Evolutionary conservation across 2,888 invertebrate species (phyloP).

Genomic region (Eilema depressum): DNA sequence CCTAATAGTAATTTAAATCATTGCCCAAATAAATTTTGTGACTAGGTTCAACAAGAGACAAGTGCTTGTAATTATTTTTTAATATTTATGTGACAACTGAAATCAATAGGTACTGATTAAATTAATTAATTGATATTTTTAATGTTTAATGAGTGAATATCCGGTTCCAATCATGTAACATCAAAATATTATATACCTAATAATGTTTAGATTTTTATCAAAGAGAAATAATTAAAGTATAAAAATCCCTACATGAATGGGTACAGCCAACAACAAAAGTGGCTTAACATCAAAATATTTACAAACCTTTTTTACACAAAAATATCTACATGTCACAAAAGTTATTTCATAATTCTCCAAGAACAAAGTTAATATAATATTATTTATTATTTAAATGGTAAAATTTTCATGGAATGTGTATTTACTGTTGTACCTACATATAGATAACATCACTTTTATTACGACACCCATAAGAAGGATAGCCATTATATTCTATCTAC

Average conservation of each 20-base stretch:
- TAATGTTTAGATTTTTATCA: neutral
- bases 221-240: neutral
- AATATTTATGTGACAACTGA: constrained; percentile 6
- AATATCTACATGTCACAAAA: too few relatives aligned
- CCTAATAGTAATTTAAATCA: constrained; percentile 37
- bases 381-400: too few relatives aligned
- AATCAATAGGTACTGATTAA: constrained; percentile 2
- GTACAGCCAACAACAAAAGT: neutral
- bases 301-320: neutral
- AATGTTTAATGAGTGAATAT: neutral
- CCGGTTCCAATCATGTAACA: neutral
- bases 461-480: too few relatives aligned
- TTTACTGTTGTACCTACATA: too few relatives aligned
- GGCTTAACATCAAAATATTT: too few relatives aligned
- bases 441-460: too few relatives aligned
- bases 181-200: neutral
- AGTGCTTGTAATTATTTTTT: neutral
- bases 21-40: constrained; percentile 28
- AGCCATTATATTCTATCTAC: too few relatives aligned
- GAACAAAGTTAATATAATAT: too few relatives aligned
- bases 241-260: neutral
- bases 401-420: too few relatives aligned
- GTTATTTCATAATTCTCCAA: too few relatives aligned
- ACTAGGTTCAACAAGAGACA: constrained; percentile 10
- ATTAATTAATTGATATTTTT: constrained; percentile 1